Evolutionary conservation across 1,140 invertebrate species (phyloP), one percentile per base, ranked within the genome.

Genomic region (Drosophila orosa): DNA sequence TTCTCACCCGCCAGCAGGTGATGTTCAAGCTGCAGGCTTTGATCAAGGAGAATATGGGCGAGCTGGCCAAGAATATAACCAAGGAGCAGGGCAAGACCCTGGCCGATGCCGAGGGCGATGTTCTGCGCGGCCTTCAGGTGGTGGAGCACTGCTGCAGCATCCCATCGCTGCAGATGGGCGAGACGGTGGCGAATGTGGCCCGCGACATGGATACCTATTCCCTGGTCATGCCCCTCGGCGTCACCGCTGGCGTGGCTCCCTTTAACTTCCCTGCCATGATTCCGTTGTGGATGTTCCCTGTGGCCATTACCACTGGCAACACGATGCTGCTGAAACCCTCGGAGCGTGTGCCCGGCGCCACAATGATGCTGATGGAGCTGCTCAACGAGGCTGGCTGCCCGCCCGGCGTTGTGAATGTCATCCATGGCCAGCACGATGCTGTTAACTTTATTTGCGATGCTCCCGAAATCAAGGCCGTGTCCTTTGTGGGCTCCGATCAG

Each of bases 241-340:
- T 92, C 7, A 92, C 91, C 68, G 92, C 92, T 81, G 98, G 97
- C 39, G 98, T 99, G 82, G 96, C 97, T 35, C 97, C 97, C 0
- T 98, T 98, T 91, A 98, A 98, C 93, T 99, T 99, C 92, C 99
- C 99, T 1, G 98, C 99, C 37, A 99, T 99, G 99, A 99, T 99
- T 87, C 99, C 99, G 0, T 93, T 99, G 3, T 99, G 99, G 99
- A 99, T 98, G 96, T 98, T 99, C 93, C 98, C 98, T 1, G 93
- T 99, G 67, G 96, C 98, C 6, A 92, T 98, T 17, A 97, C 98
- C 7, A 97, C 97, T 74, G 99, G 99, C 50, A 96, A 97, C 87
- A 95, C 96, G 0, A 94, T 95, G 75, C 92, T 97, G 62, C 92
- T 97, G 40, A 97, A 97, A 93, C 99, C 99, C 7, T 99, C 98